Evolutionary conservation across 1,140 invertebrate genomes (phyloP).

Genomic region (Zaprionus tsacasi): DNA sequence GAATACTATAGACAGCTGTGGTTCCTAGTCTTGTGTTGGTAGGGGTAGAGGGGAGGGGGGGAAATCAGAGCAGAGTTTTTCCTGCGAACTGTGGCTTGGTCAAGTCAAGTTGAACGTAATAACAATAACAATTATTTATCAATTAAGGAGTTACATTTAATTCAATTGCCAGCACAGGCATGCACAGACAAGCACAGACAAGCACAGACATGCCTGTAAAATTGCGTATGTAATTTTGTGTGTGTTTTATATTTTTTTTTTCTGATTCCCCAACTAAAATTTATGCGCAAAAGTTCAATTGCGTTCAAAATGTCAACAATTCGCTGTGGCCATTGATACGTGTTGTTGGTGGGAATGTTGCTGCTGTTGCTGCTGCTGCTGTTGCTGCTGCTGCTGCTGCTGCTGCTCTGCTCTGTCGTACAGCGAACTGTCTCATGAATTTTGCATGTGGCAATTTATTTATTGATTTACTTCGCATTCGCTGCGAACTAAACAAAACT

Average conservation of each 20-base stretch:
- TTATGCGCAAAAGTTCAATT: slow-evolving; percentile 78
- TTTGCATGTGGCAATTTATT: slow-evolving; percentile 79
- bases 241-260: neutral
- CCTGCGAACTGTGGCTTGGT: neutral
- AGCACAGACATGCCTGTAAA: neutral
- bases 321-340: slow-evolving; percentile 45
- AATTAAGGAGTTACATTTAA: slow-evolving; percentile 71
- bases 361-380: slow-evolving; percentile 12
- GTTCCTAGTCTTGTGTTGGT: too few relatives aligned
- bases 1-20: too few relatives aligned
- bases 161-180: slow-evolving; percentile 46
- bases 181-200: neutral
- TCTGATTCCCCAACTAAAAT: slow-evolving; percentile 36
- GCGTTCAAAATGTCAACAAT: slow-evolving; percentile 80
- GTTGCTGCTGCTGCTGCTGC: slow-evolving; percentile 38
- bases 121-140: slow-evolving; percentile 76
- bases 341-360: slow-evolving; percentile 18
- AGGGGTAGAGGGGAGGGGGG: too few relatives aligned
- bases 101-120: slow-evolving; percentile 60
- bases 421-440: slow-evolving; percentile 69
- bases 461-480: slow-evolving; percentile 74
- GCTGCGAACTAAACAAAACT: slow-evolving; percentile 29
- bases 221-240: slow-evolving; percentile 5
- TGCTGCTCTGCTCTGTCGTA: slow-evolving; percentile 6
- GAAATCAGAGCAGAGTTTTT: neutral